Conservation (phyloP, 1,140 invertebrate species). For the Plectrocnemia conspersa region DNA sequence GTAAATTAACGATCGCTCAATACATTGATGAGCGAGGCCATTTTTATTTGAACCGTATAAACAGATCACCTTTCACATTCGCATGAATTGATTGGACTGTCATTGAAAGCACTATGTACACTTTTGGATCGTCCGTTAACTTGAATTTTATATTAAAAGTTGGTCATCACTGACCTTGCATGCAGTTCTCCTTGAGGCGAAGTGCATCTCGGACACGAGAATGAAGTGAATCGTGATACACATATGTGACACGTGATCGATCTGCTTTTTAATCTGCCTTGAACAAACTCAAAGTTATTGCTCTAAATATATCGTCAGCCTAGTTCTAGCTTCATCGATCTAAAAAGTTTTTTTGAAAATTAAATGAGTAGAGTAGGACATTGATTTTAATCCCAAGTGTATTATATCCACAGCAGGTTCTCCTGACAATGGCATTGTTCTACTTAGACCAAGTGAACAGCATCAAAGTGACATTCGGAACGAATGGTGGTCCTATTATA, state of each 20-base stretch:
- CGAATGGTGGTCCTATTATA: constrained; percentile 53
- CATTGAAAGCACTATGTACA: neutral
- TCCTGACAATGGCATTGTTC: constrained; percentile 33
- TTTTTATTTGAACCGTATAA: neutral
- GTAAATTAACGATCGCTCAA: too few species aligned
- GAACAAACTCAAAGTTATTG: neutral
- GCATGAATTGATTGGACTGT: constrained; percentile 7
- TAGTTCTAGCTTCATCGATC: neutral
- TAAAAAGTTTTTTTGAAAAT: neutral
- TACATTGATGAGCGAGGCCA: constrained; percentile 12
- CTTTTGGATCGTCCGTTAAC: too few species aligned
- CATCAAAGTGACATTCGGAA: constrained; percentile 52
- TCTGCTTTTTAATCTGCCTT: neutral
- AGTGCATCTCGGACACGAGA: neutral
- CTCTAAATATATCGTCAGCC: neutral
- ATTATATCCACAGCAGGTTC: constrained; percentile 18
- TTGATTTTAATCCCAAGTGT: neutral
- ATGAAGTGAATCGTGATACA: neutral
- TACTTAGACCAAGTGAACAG: constrained; percentile 42
- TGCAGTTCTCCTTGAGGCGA: neutral
- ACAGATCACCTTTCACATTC: constrained; percentile 15
- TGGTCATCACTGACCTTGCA: too few species aligned
- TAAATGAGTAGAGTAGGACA: neutral
- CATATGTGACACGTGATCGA: neutral
- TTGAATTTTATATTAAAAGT: too few species aligned